phyloP scores from a whole-genome alignment of 1,140 invertebrate species.

The Globodera ellingtonae region DNA sequence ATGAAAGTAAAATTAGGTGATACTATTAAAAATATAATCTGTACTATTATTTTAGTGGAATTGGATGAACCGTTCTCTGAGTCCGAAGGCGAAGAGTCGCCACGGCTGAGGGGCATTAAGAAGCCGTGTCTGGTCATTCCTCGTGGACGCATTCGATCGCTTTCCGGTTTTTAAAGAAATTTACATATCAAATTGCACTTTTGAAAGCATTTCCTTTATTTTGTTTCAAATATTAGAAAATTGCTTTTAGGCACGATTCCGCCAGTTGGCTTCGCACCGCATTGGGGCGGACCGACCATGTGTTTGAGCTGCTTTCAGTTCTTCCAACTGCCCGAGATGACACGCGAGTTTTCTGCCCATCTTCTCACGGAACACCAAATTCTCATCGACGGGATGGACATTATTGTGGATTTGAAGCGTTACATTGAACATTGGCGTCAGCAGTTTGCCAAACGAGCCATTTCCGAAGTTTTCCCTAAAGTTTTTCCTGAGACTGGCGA shows the following conservation, averaged over 20 bases:
- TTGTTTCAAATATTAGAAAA: background rate
- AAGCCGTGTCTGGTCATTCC: constrained; percentile 61
- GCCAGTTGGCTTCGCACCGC: constrained; percentile 60
- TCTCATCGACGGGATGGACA: constrained; percentile 61
- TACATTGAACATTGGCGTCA: constrained; percentile 63
- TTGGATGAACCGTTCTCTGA: constrained; percentile 64
- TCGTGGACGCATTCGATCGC: constrained; percentile 61
- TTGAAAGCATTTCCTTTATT: background rate
- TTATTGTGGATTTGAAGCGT: constrained; percentile 64
- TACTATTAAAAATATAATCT: background rate
- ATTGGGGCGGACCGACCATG: constrained; percentile 65
- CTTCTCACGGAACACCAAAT: constrained; percentile 53
- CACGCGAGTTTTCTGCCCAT: constrained; percentile 54
- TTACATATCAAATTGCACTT: background rate
- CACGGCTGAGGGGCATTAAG: constrained; percentile 25
- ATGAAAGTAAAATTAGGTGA: constrained; percentile 46
- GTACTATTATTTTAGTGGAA: constrained; percentile 38
- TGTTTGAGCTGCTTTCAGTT: constrained; percentile 62
- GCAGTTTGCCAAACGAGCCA: constrained; percentile 57
- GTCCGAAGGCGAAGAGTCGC: constrained; percentile 57
- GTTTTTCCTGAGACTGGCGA: constrained; percentile 50
- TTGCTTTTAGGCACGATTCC: constrained; percentile 59
- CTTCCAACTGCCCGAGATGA: constrained; percentile 61
- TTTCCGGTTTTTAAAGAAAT: constrained; percentile 49
- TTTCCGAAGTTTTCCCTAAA: constrained; percentile 62